phyloP scores from a whole-genome alignment of 2,888 invertebrate genomes.

The Torymus tubicola region DNA sequence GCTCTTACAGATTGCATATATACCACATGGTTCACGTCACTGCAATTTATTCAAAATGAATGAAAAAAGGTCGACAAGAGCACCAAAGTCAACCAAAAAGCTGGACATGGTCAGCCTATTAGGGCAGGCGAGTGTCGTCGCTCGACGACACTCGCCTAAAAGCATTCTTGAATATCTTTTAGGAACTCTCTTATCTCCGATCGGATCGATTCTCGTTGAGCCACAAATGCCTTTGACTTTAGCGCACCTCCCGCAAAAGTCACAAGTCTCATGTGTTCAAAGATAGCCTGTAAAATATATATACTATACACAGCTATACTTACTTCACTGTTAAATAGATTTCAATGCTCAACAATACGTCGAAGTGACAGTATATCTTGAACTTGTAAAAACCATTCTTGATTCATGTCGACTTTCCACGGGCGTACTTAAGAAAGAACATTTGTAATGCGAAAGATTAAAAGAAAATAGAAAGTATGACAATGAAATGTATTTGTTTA shows the following conservation, averaged over 20 bases:
- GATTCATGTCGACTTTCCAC: no score
- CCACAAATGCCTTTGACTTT: conserved; percentile 13
- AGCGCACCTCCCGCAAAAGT: conserved; percentile 30
- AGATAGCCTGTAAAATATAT: no score
- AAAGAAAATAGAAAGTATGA: no score
- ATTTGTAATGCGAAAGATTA: no score
- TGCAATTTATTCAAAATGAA: neutral
- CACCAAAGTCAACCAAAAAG: conserved; percentile 19
- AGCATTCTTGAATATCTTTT: conserved; percentile 72
- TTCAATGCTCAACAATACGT: no score
- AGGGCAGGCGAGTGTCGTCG: conserved; percentile 32
- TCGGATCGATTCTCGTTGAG: conserved; percentile 66
- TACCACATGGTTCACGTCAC: neutral
- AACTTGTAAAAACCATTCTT: no score
- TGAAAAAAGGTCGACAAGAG: neutral
- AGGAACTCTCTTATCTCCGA: conserved; percentile 67
- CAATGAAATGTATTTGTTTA: no score
- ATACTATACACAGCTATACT: no score
- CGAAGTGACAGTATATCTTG: no score
- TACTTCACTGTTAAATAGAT: no score
- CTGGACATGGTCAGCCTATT: conserved; percentile 57
- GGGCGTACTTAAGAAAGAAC: no score
- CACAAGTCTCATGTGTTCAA: neutral
- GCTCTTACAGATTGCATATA: neutral
- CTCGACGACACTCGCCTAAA: conserved; percentile 63